Percentiles rank a stretch among this genome's conserved stretches.
Evolutionary conservation across 2,797 vertebrate species (phyloP).

Genomic region (Acanthornis magna): DNA sequence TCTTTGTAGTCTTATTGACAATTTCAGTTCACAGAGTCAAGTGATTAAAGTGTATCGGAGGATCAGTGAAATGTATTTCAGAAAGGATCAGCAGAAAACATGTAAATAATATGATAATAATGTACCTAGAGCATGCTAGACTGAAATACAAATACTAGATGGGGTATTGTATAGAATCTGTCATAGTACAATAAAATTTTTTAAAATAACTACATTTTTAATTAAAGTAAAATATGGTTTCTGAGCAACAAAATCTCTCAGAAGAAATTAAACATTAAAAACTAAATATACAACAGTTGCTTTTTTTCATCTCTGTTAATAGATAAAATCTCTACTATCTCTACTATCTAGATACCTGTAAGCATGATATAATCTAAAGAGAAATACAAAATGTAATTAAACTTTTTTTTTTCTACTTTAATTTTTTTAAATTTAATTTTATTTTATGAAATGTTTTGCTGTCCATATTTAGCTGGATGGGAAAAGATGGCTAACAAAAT

Average conservation of each 20-base stretch:
- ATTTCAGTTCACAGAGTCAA: conserved; percentile 42
- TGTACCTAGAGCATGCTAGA: not conserved
- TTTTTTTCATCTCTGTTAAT: not conserved
- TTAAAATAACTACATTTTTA: not conserved
- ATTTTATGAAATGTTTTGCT: not conserved
- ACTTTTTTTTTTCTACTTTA: not conserved
- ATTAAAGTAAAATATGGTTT: not conserved
- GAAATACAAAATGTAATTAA: not conserved
- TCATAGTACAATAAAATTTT: not conserved
- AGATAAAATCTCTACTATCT: not conserved
- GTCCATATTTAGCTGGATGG: not conserved
- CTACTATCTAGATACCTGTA: not conserved
- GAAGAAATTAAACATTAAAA: not conserved
- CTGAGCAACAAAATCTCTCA: not conserved
- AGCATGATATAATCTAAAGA: not conserved
- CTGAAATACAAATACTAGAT: not conserved
- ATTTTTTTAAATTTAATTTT: not conserved
- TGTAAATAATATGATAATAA: not conserved
- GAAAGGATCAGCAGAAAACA: not conserved
- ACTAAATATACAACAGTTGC: not conserved
- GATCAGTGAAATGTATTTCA: conserved; percentile 13
- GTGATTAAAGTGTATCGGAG: conserved; percentile 25
- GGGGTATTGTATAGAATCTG: not conserved
- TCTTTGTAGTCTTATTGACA: conserved; percentile 13
- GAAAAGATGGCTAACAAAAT: not conserved